These are phyloP conservation scores for Muntiacus reevesi DNA, from an alignment of 2,113 vertebrate genomes.

Conservation along the genomic window DNA sequence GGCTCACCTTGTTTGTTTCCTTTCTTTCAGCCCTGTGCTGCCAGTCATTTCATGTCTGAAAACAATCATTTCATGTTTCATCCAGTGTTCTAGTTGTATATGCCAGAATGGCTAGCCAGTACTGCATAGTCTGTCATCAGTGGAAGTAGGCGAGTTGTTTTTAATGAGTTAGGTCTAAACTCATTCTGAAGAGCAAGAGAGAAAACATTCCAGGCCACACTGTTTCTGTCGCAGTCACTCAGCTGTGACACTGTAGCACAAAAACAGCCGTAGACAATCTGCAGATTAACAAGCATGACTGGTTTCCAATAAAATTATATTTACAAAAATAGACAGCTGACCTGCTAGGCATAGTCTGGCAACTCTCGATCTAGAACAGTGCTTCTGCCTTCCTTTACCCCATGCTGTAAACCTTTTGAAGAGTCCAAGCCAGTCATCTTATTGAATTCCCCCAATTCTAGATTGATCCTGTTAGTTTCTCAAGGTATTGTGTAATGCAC, in stretches of 20 bases:
- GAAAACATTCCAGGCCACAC: background rate
- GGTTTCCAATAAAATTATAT: background rate
- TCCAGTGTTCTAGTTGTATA: background rate
- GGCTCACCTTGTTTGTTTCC: background rate
- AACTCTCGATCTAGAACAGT: background rate
- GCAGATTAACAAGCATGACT: background rate
- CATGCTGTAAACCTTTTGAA: background rate
- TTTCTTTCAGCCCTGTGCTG: background rate
- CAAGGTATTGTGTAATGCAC: background rate
- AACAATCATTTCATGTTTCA: background rate
- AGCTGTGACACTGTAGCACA: background rate
- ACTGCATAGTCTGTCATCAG: background rate
- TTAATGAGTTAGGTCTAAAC: background rate
- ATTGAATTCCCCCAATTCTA: background rate
- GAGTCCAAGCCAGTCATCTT: background rate
- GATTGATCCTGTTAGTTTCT: background rate
- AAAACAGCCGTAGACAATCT: background rate
- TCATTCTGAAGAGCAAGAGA: background rate
- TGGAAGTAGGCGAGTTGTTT: background rate
- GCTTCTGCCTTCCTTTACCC: too few species aligned
- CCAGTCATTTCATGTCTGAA: background rate
- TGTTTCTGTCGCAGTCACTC: background rate
- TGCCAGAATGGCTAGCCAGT: background rate
- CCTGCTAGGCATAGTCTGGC: background rate
- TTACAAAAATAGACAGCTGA: background rate